Evolutionary conservation across 2,888 invertebrate species (phyloP).

Genomic region (Drosophila hawaiiensis): DNA sequence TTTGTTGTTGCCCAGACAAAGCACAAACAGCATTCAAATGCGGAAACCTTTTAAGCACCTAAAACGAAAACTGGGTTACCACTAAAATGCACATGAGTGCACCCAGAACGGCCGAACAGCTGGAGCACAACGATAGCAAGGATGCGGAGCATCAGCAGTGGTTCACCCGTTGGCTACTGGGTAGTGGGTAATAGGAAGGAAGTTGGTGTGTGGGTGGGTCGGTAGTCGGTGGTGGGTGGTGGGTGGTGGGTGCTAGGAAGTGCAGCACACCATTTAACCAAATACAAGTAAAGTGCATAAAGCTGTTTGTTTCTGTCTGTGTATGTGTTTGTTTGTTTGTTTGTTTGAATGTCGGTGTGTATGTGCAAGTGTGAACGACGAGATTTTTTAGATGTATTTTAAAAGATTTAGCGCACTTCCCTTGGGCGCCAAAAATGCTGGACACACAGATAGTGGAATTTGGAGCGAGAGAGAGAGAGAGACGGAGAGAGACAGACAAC

Average conservation of each 20-base stretch:
- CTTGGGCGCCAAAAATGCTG: slow-evolving; percentile 64
- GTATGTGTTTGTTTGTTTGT: background rate
- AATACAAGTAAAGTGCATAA: slow-evolving; percentile 65
- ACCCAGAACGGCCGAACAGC: slow-evolving; percentile 42
- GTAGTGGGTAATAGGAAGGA: background rate
- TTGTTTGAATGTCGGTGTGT: slow-evolving; percentile 8
- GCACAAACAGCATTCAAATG: slow-evolving; percentile 57
- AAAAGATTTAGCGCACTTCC: slow-evolving; percentile 73
- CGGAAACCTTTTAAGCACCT: slow-evolving; percentile 74
- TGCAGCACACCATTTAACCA: slow-evolving; percentile 20
- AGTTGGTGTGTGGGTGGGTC: background rate
- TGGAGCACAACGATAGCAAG: slow-evolving; percentile 33
- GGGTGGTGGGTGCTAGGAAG: background rate
- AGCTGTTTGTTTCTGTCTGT: slow-evolving; percentile 47
- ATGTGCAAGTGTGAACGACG: slow-evolving; percentile 24
- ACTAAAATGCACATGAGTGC: slow-evolving; percentile 73
- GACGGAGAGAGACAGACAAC: background rate
- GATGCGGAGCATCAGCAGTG: slow-evolving; percentile 1
- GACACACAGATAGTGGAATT: slow-evolving; percentile 35
- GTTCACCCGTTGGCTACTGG: background rate
- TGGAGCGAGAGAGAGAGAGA: background rate
- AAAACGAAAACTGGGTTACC: slow-evolving; percentile 75
- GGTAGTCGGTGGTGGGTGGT: background rate
- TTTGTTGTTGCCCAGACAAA: slow-evolving; percentile 39
- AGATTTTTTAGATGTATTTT: slow-evolving; percentile 70